Conservation (phyloP, 2,113 vertebrate genomes). For the Albula goreensis region DNA sequence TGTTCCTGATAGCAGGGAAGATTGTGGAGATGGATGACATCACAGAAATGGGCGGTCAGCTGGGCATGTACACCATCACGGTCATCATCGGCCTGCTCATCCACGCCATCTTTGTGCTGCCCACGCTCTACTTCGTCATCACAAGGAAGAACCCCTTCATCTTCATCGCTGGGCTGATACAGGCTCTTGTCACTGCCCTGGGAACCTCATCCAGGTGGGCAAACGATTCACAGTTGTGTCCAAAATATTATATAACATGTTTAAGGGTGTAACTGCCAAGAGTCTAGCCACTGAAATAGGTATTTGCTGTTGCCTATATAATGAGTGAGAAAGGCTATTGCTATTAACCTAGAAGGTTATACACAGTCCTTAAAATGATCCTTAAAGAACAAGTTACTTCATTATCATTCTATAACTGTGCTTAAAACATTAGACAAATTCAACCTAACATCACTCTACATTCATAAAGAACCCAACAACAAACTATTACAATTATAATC, state of each 20-base stretch:
- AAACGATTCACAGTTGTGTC: background rate
- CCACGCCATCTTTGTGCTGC: conserved; percentile 83
- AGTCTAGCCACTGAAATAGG: background rate
- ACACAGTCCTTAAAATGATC: background rate
- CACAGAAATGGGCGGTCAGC: conserved; percentile 85
- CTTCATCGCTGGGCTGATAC: conserved; percentile 89
- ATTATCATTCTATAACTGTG: no score
- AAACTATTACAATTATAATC: no score
- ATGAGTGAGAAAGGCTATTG: background rate
- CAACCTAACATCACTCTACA: no score
- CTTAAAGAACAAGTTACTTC: background rate
- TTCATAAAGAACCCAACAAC: no score
- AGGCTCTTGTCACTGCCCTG: conserved; percentile 92
- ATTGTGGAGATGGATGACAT: conserved; percentile 98
- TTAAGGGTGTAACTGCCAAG: background rate
- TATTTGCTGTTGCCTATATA: background rate
- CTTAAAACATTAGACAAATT: no score
- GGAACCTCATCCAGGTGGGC: conserved; percentile 93
- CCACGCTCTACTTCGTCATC: conserved; percentile 87
- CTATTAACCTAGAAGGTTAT: no score
- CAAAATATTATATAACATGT: background rate
- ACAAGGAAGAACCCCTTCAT: conserved; percentile 90
- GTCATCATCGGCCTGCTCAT: conserved; percentile 88
- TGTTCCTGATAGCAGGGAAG: conserved; percentile 96
- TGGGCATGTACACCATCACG: conserved; percentile 93